These are phyloP conservation scores for Leucoraja erinaceus DNA, from an alignment of 2,113 vertebrate species.

Conservation along the genomic window DNA sequence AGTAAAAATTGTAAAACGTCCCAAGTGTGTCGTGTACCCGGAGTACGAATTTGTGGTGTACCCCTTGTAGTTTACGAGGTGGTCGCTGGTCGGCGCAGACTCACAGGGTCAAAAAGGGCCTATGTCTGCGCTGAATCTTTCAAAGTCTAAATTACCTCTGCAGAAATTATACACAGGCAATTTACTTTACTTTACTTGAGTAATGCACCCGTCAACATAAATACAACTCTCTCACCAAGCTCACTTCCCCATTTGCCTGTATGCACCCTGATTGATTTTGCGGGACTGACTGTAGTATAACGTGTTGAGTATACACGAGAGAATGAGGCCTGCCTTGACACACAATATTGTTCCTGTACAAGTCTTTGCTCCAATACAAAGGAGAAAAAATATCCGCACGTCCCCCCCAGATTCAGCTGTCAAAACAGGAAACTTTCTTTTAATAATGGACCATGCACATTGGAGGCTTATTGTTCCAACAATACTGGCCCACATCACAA, in stretches of 20 bases:
- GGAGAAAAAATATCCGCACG: neutral
- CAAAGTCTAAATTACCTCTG: neutral
- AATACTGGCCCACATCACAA: neutral
- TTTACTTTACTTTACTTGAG: neutral
- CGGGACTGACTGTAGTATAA: neutral
- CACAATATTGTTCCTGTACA: neutral
- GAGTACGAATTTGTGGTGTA: too few species aligned
- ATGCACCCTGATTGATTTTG: neutral
- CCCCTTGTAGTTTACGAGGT: too few species aligned
- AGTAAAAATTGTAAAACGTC: too few species aligned
- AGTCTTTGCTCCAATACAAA: neutral
- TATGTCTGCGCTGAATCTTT: too few species aligned
- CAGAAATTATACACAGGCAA: neutral
- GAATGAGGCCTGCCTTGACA: neutral
- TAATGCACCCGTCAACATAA: neutral
- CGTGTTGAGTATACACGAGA: neutral
- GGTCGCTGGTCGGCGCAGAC: too few species aligned
- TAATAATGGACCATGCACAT: neutral
- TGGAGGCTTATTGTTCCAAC: neutral
- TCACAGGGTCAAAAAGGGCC: too few species aligned
- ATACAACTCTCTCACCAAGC: neutral
- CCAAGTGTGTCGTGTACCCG: too few species aligned
- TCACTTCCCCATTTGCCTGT: neutral
- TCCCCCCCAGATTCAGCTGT: neutral
- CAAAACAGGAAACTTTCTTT: slow-evolving; percentile 26